A percentile compares a stretch with the other conserved stretches of the same genome.
phyloP scores from a whole-genome alignment of 2,113 vertebrate genomes.

The Ophthalmolycus amberensis region DNA sequence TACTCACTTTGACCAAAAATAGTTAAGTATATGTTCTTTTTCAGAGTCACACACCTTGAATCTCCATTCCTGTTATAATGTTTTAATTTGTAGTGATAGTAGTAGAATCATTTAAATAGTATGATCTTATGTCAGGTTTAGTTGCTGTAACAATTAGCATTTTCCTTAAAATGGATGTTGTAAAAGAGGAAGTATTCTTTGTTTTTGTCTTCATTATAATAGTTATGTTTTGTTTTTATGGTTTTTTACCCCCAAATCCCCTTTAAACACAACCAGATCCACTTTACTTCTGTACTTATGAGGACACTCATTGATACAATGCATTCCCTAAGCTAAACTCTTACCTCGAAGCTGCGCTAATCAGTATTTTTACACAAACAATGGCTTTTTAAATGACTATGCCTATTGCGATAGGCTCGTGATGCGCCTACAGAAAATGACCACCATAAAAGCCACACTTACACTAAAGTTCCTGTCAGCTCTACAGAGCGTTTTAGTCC shows the following conservation, averaged over 20 bases:
- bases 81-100: not conserved
- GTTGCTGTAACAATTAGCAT: not conserved
- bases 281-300: not conserved
- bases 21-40: constrained; percentile 27
- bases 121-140: not conserved
- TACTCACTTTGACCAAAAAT: constrained; percentile 20
- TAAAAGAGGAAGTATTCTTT: not conserved
- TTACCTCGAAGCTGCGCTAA: not conserved
- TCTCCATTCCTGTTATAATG: constrained; percentile 5
- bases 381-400: not conserved
- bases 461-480: not conserved
- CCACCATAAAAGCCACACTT: not conserved
- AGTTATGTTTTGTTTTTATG: not conserved
- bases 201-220: not conserved
- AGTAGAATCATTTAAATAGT: not conserved
- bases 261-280: not conserved
- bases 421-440: not conserved
- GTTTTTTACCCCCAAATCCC: not conserved
- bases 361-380: not conserved
- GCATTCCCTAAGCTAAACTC: not conserved
- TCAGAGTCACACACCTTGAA: not conserved
- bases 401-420: not conserved
- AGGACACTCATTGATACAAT: not conserved
- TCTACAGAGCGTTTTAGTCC: not conserved
- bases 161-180: not conserved